A percentile compares a stretch with the other conserved stretches of the same genome.
Evolutionary conservation across 2,113 vertebrate species (phyloP).

Genomic region (Phycodurus eques): DNA sequence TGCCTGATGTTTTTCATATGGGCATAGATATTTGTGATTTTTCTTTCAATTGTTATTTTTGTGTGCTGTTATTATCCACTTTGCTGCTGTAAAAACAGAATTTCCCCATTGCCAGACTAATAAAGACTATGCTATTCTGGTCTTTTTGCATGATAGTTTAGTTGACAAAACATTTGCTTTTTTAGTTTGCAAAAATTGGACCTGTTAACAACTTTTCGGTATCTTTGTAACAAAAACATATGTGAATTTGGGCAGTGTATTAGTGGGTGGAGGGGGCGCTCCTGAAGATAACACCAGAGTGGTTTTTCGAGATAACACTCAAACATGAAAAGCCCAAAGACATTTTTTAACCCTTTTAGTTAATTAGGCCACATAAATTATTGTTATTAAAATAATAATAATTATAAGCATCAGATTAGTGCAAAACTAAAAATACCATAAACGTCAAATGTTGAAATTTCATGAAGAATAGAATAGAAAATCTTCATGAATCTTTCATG

Average conservation of each 20-base stretch:
- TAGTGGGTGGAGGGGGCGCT: conserved; percentile 5
- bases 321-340: conserved; percentile 5
- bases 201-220: background rate
- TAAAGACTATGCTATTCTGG: too few relatives aligned
- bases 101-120: too few relatives aligned
- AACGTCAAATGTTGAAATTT: background rate
- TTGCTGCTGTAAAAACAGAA: too few relatives aligned
- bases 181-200: background rate
- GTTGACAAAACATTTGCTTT: background rate
- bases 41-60: too few relatives aligned
- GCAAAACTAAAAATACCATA: background rate
- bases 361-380: background rate
- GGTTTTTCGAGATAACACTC: conserved; percentile 1
- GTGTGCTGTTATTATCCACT: too few relatives aligned
- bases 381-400: background rate
- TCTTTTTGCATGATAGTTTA: background rate
- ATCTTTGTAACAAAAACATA: background rate
- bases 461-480: background rate
- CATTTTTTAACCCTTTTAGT: background rate
- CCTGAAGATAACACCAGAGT: conserved; percentile 2
- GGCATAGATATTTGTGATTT: too few relatives aligned
- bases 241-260: conserved; percentile 5
- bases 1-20: too few relatives aligned
- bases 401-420: background rate
- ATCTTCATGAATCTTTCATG: too few relatives aligned